Base-by-base conservation (phyloP, 2,888 invertebrate species). In the Eristalinus aeneus region DNA sequence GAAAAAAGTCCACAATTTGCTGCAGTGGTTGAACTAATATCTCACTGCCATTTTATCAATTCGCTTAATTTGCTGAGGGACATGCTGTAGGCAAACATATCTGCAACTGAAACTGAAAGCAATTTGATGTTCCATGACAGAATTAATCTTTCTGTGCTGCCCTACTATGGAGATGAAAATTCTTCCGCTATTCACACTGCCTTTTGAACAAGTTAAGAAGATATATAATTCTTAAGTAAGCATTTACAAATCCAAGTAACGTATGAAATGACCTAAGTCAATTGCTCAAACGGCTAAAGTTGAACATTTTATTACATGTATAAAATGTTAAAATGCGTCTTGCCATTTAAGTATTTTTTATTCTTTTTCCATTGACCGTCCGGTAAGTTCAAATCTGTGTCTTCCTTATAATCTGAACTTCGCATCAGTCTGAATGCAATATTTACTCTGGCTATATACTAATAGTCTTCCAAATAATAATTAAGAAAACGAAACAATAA, bases 11-110 rank as follows among this genome's bases (percentile, higher is more conserved):
- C 27, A 2, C 39, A 46, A 46, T 39, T 39, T n/a, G 46, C 16
- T 46, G 46, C 46, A 8, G 16, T 1, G 46, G 8, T 46, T 46
- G 6, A 6, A 9, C 5, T 27, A 27, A 56, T 56, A 75, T 58
- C 67, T 12, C 74, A 75, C 74, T 75, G 74, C 74, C 74, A 75
- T 65, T 56, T 56, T 56, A 56, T 75, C 22, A 58, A 64, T 75
- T 67, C 31, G 46, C 65, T 75, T 58, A 53, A 54, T 31, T 63
- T 72, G 39, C 54, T 64, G 56, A 56, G 56, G 23, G 56, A 56
- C 23, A 11, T 56, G 46, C n/a, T 46, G n/a, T 16, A 46, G 46
- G 16, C 46, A 46, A 46, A 46, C 46, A 46, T 46, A 46, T 46
- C 63, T 69, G 46, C 53, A 67, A 20, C 31, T 46, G 31, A 36